Conservation (phyloP, 1,140 invertebrate genomes). For the Apis laboriosa region DNA sequence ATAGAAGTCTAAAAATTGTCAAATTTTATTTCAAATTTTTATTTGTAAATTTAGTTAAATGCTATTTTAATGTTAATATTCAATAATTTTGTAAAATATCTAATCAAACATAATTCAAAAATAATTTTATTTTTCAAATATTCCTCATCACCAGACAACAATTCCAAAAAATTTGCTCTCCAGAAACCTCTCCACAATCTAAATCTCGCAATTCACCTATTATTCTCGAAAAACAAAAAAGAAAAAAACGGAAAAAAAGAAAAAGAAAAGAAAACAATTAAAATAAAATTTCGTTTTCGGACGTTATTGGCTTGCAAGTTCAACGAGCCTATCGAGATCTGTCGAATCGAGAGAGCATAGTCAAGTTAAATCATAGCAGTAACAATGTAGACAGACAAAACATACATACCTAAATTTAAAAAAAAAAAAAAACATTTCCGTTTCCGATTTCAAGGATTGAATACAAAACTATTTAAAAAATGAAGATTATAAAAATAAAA, state of each 20-base stretch:
- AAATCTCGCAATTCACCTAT: conserved; percentile 44
- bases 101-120: too few species aligned
- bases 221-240: conserved; percentile 5
- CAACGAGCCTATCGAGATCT: conserved; percentile 5
- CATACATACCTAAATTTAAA: neutral
- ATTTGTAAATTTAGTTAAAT: too few species aligned
- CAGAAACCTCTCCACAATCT: neutral
- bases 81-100: too few species aligned
- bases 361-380: conserved; percentile 19
- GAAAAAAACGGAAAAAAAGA: neutral
- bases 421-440: conserved; percentile 55
- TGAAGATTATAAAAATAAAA: conserved; percentile 48
- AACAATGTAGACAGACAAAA: conserved; percentile 4
- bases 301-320: conserved; percentile 9
- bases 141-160: neutral
- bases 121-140: neutral
- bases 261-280: neutral
- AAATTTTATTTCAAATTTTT: neutral
- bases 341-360: conserved; percentile 9
- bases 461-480: conserved; percentile 52
- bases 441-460: conserved; percentile 77
- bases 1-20: neutral
- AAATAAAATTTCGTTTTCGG: conserved; percentile 5
- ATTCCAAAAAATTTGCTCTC: neutral
- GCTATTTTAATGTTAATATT: too few species aligned